Conservation (phyloP, 2,888 invertebrate genomes). For the Plagodis pulveraria region DNA sequence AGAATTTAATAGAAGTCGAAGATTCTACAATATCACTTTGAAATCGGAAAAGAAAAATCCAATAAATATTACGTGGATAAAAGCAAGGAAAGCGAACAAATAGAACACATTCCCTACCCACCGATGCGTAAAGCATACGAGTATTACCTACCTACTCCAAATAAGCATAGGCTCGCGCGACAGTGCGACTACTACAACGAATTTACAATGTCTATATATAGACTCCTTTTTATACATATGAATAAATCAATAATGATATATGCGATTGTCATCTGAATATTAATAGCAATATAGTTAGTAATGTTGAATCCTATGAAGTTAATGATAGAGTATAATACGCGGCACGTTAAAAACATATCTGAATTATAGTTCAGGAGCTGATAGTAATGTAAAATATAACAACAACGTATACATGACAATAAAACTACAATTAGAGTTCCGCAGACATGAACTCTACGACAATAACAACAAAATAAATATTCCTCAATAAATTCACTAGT, state of each 20-base stretch:
- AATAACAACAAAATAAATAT: too few relatives aligned
- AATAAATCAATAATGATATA: conserved; percentile 16
- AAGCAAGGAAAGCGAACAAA: conserved; percentile 52
- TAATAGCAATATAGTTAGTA: conserved; percentile 13
- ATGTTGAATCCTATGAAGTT: conserved; percentile 1
- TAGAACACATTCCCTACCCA: conserved; percentile 52
- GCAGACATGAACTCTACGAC: too few relatives aligned
- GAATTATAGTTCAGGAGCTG: conserved; percentile 1
- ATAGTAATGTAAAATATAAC: not conserved
- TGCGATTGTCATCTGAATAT: conserved; percentile 4
- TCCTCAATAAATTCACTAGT: too few relatives aligned
- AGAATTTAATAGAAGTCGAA: too few relatives aligned
- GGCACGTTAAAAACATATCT: not conserved
- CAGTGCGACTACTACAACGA: conserved; percentile 4
- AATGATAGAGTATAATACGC: conserved; percentile 2
- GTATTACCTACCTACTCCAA: conserved; percentile 7
- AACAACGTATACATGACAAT: too few relatives aligned
- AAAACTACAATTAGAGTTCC: too few relatives aligned
- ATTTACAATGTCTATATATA: conserved; percentile 1
- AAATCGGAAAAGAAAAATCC: too few relatives aligned
- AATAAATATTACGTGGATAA: conserved; percentile 22
- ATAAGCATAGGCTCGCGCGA: conserved; percentile 13
- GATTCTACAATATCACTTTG: too few relatives aligned
- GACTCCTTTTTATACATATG: conserved; percentile 8
- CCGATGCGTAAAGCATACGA: conserved; percentile 18